phyloP scores from a whole-genome alignment of 2,888 invertebrate genomes.

The Nephrocerus scutellatus region DNA sequence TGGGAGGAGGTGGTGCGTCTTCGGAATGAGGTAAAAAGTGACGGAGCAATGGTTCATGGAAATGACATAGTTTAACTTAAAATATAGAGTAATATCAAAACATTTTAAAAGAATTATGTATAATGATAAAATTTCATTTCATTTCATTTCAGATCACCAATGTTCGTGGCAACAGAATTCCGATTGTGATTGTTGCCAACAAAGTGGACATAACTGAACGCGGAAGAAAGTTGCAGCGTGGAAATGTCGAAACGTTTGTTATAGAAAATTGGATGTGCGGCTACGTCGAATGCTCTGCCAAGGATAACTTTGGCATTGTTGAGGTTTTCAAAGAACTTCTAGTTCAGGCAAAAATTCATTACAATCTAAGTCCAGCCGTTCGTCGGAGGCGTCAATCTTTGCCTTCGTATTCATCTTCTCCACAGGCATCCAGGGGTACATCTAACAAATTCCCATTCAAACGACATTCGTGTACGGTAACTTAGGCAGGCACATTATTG shows the following conservation, averaged over 20 bases:
- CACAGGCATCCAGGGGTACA: conserved; percentile 25
- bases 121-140: background rate
- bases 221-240: conserved; percentile 40
- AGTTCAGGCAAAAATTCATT: conserved; percentile 49
- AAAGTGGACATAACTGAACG: conserved; percentile 55
- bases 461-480: conserved; percentile 33
- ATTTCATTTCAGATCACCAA: conserved; percentile 12
- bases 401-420: conserved; percentile 37
- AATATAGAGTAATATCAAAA: no score
- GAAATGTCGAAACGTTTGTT: conserved; percentile 46
- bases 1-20: conserved; percentile 53
- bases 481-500: no score
- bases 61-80: no score
- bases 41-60: no score
- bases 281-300: conserved; percentile 52
- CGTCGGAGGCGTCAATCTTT: conserved; percentile 46
- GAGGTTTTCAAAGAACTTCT: conserved; percentile 51
- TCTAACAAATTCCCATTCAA: conserved; percentile 28
- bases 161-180: conserved; percentile 50
- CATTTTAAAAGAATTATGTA: no score
- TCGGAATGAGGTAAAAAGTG: conserved; percentile 45
- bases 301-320: conserved; percentile 49
- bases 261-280: conserved; percentile 51
- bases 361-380: conserved; percentile 49
- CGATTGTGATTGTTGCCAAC: conserved; percentile 65